Evolutionary conservation across 2,888 invertebrate genomes (phyloP), one percentile per base, ranked within the genome.

Genomic region (Crematogaster levior): DNA sequence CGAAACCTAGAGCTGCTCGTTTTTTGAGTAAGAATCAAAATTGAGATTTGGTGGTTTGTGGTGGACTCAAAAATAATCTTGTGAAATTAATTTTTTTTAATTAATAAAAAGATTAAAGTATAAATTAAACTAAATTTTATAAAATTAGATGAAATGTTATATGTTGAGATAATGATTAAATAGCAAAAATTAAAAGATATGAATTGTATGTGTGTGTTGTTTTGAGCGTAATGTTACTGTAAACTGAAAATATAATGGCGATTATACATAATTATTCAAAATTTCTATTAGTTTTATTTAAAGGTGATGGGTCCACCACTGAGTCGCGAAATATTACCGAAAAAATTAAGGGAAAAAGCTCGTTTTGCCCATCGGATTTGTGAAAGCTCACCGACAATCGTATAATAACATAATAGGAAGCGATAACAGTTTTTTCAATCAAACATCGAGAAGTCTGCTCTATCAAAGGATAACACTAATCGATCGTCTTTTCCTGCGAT

Each of bases 331-430:
- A n/a, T 61, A 27, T 46, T 21, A 5, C 18, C 46, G 15, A 30
- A 9, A 46, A 27, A 74, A 74, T 65, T 12, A 18, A 12, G 15
- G 43, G 15, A 15, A 37, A 60, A 70, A 43, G 56, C 77, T 77
- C 40, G 53, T 77, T 68, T 68, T 90, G 90, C 90, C 87, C 89
- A 88, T 91, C 87, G 87, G 84, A 90, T 84, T 89, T 89, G n/a
- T 34, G 43, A 70, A 91, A 84, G 89, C 90, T 91, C 83, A 91
- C 83, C 91, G 92, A 92, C 91, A 92, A 93, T 93, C 91, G 89
- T 77, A 75, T 30, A 53, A 65, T 88, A 90, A 90, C 79, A 77
- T 88, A 87, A 89, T 88, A 89, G 88, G 88, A 87, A 88, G 74
- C 75, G 58, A 86, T 88, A 88, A 89, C 88, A 84, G 88, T 91